Evolutionary conservation across 2,113 vertebrate species (phyloP).

Genomic region (Aegithalos caudatus): DNA sequence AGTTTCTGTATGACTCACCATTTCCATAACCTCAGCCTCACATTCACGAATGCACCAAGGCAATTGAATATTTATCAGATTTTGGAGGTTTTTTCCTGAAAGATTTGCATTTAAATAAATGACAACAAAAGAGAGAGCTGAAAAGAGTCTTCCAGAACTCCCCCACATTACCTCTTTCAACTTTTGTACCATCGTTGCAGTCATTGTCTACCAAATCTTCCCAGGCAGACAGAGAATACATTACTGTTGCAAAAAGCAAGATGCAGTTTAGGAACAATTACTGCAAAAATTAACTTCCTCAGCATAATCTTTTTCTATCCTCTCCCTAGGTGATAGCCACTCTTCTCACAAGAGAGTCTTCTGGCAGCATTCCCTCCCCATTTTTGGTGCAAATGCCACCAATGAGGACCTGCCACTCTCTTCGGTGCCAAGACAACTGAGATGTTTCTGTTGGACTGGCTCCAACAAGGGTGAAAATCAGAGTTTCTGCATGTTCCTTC

Average conservation of each 20-base stretch:
- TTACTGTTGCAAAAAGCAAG: neutral
- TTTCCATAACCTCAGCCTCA: neutral
- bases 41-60: neutral
- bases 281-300: neutral
- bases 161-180: neutral
- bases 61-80: slow-evolving; percentile 37
- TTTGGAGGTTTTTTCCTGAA: neutral
- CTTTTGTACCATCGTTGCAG: neutral
- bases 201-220: slow-evolving; percentile 20
- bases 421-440: neutral
- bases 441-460: neutral
- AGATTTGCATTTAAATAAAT: slow-evolving; percentile 58
- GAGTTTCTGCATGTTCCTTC: neutral
- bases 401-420: neutral
- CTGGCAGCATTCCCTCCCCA: neutral
- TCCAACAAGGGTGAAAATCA: neutral
- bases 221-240: slow-evolving; percentile 7
- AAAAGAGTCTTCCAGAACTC: slow-evolving; percentile 1
- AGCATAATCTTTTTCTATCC: neutral
- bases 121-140: slow-evolving; percentile 18
- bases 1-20: neutral
- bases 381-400: neutral
- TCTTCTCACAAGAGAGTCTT: neutral
- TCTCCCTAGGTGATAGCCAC: neutral
- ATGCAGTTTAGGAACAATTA: neutral